These are phyloP conservation scores for Acanthosepion pharaonis DNA, from an alignment of 2,888 invertebrate genomes.

Conservation along the genomic window DNA sequence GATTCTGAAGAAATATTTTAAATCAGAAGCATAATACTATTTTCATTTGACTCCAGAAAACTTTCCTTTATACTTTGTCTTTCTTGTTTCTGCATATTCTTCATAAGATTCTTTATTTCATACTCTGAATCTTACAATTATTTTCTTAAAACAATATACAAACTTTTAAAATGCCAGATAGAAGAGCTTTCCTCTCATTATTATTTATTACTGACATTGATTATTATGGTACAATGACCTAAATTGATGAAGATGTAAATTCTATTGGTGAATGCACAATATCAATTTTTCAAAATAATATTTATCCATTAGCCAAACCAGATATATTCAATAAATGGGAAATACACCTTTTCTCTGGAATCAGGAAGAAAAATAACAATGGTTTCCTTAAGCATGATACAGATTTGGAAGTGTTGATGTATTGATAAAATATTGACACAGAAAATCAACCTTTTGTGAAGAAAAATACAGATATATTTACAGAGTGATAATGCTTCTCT, in stretches of 20 bases:
- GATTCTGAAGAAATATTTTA: not conserved
- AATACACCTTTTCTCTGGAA: not conserved
- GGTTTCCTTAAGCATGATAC: not conserved
- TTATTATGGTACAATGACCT: not conserved
- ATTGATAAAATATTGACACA: not conserved
- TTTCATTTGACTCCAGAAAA: not conserved
- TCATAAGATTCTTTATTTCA: not conserved
- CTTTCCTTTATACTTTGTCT: not conserved
- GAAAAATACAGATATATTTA: not conserved
- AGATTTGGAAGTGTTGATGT: not conserved
- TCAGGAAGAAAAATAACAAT: not conserved
- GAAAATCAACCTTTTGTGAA: not conserved
- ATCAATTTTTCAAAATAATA: not conserved
- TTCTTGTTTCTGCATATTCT: not conserved
- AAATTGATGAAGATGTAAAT: not conserved
- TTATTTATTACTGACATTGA: not conserved
- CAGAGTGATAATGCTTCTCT: not conserved
- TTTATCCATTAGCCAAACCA: not conserved
- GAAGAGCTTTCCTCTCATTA: not conserved
- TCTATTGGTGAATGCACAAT: not conserved
- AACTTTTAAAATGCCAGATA: not conserved
- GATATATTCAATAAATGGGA: not conserved
- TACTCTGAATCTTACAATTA: not conserved
- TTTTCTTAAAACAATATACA: not conserved
- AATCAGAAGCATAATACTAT: not conserved